These are phyloP conservation scores for Drosophila hamatofila DNA, from an alignment of 2,888 invertebrate species.

Conservation along the genomic window DNA sequence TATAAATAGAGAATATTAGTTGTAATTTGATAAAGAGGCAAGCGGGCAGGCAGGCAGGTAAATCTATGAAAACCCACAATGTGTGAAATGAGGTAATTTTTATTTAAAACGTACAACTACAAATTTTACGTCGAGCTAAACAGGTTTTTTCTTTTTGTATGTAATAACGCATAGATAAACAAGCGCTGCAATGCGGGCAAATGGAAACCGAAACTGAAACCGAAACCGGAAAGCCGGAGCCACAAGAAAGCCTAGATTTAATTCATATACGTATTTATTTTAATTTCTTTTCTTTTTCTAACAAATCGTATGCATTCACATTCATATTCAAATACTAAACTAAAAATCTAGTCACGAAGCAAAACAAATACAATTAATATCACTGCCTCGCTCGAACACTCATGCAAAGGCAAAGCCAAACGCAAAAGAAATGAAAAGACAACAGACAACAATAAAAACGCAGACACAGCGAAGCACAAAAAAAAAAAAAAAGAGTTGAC, in stretches of 20 bases:
- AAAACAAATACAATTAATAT: constrained; percentile 40
- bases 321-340: constrained; percentile 40
- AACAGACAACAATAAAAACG: constrained; percentile 61
- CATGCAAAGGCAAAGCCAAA: constrained; percentile 34
- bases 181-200: constrained; percentile 23
- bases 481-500: constrained; percentile 48
- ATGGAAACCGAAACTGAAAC: constrained; percentile 26
- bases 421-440: constrained; percentile 34
- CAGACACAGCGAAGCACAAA: constrained; percentile 46
- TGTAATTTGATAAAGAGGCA: constrained; percentile 1
- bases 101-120: constrained; percentile 50
- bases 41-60: background rate
- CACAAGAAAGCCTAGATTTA: constrained; percentile 6
- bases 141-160: constrained; percentile 47
- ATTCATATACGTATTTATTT: background rate
- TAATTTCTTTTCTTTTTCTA: background rate
- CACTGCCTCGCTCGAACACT: constrained; percentile 26
- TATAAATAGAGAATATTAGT: constrained; percentile 1
- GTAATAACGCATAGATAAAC: constrained; percentile 41
- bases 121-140: constrained; percentile 44
- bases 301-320: constrained; percentile 34
- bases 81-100: constrained; percentile 77
- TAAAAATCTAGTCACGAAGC: constrained; percentile 50
- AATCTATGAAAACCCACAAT: constrained; percentile 24
- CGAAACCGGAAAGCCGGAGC: constrained; percentile 38